phyloP scores from a whole-genome alignment of 2,797 vertebrate species.

The Myotis pilosus region DNA sequence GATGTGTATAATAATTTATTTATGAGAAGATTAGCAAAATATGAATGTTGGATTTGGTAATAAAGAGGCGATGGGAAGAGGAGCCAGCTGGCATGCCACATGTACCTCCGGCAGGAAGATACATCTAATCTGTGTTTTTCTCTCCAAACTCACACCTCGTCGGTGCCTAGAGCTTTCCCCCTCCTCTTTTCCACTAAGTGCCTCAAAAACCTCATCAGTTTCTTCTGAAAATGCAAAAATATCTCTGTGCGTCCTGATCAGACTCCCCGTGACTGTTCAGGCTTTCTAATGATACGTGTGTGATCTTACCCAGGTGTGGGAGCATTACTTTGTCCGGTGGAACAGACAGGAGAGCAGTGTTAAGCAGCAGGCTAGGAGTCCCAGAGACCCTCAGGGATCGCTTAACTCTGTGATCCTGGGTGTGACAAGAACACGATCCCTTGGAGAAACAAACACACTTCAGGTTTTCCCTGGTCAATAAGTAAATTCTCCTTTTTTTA shows the following conservation, averaged over 20 bases:
- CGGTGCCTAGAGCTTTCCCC: neutral
- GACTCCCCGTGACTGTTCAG: neutral
- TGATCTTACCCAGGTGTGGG: neutral
- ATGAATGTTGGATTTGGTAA: conserved; percentile 42
- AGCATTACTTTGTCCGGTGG: neutral
- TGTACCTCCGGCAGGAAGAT: neutral
- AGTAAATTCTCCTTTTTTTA: neutral
- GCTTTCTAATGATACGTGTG: neutral
- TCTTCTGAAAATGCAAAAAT: conserved; percentile 24
- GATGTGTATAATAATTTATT: conserved; percentile 44
- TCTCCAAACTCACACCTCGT: neutral
- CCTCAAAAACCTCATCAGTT: neutral
- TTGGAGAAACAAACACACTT: neutral
- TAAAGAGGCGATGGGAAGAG: conserved; percentile 27
- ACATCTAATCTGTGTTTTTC: neutral
- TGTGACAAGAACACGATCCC: neutral
- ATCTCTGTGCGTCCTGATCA: neutral
- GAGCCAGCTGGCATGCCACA: conserved; percentile 40
- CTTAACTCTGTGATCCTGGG: neutral
- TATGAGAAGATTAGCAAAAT: conserved; percentile 61
- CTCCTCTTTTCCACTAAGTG: neutral
- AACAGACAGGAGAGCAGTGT: neutral
- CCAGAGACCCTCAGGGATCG: neutral
- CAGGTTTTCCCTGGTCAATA: neutral
- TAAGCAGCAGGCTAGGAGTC: neutral